Conservation (phyloP, 1,140 invertebrate species). For the Steinernema khuongi region DNA sequence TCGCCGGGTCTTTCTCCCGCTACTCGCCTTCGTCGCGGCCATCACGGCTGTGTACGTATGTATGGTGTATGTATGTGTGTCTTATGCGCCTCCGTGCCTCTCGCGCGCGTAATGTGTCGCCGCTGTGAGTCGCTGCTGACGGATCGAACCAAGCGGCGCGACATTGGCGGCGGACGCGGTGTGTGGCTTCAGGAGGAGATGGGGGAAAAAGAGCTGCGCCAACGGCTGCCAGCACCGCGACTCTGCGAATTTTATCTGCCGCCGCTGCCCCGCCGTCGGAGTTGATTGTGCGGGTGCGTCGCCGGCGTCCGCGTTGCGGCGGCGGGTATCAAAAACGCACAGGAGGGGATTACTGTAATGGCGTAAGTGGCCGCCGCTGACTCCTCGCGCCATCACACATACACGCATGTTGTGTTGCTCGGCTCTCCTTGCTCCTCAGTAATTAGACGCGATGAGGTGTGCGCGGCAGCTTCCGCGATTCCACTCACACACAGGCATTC, state of each 20-base stretch:
- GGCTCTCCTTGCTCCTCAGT: neutral
- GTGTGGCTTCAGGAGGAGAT: too few relatives aligned
- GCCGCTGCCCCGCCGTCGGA: neutral
- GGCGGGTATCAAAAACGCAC: slow-evolving; percentile 10
- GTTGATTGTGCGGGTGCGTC: neutral
- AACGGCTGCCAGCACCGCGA: too few relatives aligned
- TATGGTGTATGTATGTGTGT: neutral
- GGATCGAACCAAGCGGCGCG: too few relatives aligned
- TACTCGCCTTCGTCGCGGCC: too few relatives aligned
- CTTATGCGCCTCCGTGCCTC: neutral
- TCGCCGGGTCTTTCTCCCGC: too few relatives aligned
- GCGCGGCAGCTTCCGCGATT: neutral
- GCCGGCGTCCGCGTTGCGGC: neutral
- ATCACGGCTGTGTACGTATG: too few relatives aligned
- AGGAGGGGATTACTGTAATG: neutral
- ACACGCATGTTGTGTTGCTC: neutral
- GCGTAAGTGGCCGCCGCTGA: slow-evolving; percentile 5
- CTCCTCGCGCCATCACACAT: slow-evolving; percentile 14
- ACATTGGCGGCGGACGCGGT: too few relatives aligned
- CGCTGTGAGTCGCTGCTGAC: neutral
- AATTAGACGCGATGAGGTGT: slow-evolving; percentile 9
- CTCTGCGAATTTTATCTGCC: neutral
- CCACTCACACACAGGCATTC: too few relatives aligned
- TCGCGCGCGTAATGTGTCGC: neutral
- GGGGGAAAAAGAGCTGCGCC: too few relatives aligned